Base-by-base conservation (phyloP, 2,113 vertebrate species). In the Cheirogaleus medius region DNA sequence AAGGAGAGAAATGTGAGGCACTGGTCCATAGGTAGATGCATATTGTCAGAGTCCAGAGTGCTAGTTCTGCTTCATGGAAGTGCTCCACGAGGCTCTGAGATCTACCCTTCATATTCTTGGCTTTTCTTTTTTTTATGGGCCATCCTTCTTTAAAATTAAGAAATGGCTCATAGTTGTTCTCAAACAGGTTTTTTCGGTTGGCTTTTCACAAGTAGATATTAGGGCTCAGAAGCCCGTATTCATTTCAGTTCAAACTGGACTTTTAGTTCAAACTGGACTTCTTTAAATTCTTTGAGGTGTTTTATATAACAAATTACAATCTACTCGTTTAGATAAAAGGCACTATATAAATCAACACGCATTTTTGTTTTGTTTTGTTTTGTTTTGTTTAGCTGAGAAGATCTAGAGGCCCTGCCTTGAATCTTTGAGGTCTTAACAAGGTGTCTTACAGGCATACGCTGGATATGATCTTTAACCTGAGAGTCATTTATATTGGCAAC, bases 401-500 rank as follows among this genome's bases (percentile, higher is more conserved):
- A 1, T 60, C 63, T 85, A 13, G 12, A 68, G 18, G 23, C 11
- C 39, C 3, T 47, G 6, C 6, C 9, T 63, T 77, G 54, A 80
- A 18, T 60, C 39, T 95, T 86, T 68, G 81, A 80, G 20, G 18
- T 84, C 42, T 85, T 82, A 87, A 47, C 34, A 66, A 69, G 11
- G 0, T 56, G 0, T 47, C n/a, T 44, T 84, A 27, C 21, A 78
- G 66, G 29, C 44, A 81, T 6, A 69, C 0, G n/a, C 47, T 71
- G 56, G 6, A 37, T 76, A 39, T 14, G 17, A 47, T 56, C 37
- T 80, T 83, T 82, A 87, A 87, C 13, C 1, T 47, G 14, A 81
- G 34, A 47, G 6, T 2, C 3, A 66, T 78, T 91, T 88, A 42
- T 73, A 73, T 10, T 34, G 23, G 8, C 32, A 78, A 52, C 13